Base-by-base conservation (phyloP, 2,888 invertebrate genomes). In the Mimumesa dahlbomi region DNA sequence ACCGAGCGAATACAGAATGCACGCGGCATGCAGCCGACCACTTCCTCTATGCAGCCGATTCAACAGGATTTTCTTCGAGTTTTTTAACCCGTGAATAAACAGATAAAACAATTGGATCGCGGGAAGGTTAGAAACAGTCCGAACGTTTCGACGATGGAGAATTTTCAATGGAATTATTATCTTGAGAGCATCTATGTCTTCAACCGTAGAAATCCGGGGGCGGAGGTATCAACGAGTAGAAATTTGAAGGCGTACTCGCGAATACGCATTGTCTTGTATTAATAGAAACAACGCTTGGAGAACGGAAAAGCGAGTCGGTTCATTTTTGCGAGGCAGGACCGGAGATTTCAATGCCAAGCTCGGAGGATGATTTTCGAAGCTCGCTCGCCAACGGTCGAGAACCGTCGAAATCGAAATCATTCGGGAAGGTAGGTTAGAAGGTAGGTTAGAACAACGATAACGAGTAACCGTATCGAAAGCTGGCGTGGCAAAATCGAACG, bases 321-420 rank as follows among this genome's bases (percentile, higher is more conserved):
- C 16, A 36, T 58, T 65, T 46, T 48, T 42, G 3, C 34, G 25
- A n/a, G n/a, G 48, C 21, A n/a, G 1, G 9, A 7, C 14, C 48
- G 62, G 70, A 19, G 70, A 71, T 48, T 67, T 67, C 57, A 49
- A 71, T 31, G 68, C 70, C 48, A 29, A 49, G 48, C 40, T 53
- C 18, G 13, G 16, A 9, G 18, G 29, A 14, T 9, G 16, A 25
- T n/a, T 54, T 14, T 6, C n/a, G n/a, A 25, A 25, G 7, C 25
- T 25, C 25, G 3, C 4, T 25, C 25, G 25, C 25, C 25, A 16
- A 4, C 18, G 19, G 14, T 13, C 29, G n/a, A 40, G n/a, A n/a
- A n/a, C n/a, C n/a, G n/a, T n/a, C n/a, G n/a, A n/a, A n/a, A n/a
- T n/a, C n/a, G n/a, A n/a, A n/a, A 36, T 2, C 11, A 36, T 36